phyloP scores from a whole-genome alignment of 2,888 invertebrate genomes.

The Leptopilina syphax region DNA sequence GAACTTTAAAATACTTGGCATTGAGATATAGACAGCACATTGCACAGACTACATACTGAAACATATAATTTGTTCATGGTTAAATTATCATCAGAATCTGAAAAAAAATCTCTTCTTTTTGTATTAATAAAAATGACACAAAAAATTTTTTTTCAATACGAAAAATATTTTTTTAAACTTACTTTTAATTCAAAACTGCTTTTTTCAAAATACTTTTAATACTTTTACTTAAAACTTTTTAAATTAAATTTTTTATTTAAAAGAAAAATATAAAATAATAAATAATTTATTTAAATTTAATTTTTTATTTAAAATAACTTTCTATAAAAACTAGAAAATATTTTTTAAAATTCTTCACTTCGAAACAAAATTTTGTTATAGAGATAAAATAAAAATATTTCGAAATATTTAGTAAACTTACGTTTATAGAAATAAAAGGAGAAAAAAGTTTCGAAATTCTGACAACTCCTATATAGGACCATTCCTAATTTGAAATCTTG shows the following conservation, averaged over 20 bases:
- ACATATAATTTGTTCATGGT: constrained; percentile 22
- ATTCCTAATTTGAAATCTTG: not conserved
- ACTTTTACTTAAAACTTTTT: too few relatives aligned
- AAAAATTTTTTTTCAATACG: not conserved
- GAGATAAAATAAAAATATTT: not conserved
- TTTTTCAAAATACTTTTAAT: too few relatives aligned
- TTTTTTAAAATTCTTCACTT: too few relatives aligned
- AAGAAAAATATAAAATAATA: too few relatives aligned
- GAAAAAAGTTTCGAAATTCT: not conserved
- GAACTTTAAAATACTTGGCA: constrained; percentile 39
- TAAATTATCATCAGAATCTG: not conserved
- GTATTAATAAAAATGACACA: constrained; percentile 1
- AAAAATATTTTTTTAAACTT: not conserved
- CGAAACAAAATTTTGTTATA: too few relatives aligned
- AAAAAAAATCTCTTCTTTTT: not conserved
- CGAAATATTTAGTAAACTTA: not conserved
- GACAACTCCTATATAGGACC: not conserved
- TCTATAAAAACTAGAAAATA: too few relatives aligned
- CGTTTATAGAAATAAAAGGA: too few relatives aligned
- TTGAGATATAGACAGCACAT: constrained; percentile 29
- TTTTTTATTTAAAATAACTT: too few relatives aligned
- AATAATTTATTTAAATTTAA: too few relatives aligned
- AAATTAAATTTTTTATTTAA: too few relatives aligned
- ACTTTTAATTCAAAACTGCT: too few relatives aligned
- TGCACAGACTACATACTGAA: constrained; percentile 16